These are phyloP conservation scores for Heliconius eleuchia DNA, from an alignment of 1,140 invertebrate species.

Conservation along the genomic window DNA sequence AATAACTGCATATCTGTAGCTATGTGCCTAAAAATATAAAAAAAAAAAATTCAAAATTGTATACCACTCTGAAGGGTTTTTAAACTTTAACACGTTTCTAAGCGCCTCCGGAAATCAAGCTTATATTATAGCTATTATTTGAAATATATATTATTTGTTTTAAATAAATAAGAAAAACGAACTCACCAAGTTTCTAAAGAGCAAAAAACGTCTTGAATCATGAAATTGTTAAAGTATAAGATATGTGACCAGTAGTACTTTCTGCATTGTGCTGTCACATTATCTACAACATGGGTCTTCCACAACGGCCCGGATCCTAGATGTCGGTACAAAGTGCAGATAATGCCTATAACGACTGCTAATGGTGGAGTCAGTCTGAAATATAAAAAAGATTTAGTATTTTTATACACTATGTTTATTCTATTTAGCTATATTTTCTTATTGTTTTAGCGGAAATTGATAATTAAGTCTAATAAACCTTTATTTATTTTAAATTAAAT, in stretches of 20 bases:
- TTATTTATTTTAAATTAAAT: too few relatives aligned
- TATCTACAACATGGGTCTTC: neutral
- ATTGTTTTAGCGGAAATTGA: too few relatives aligned
- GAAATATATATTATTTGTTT: too few relatives aligned
- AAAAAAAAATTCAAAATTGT: neutral
- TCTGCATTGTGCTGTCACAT: neutral
- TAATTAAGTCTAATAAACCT: too few relatives aligned
- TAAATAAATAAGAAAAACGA: neutral
- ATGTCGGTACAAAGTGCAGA: neutral
- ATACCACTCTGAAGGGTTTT: too few relatives aligned
- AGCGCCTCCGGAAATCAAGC: too few relatives aligned
- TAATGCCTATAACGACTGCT: neutral
- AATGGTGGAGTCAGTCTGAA: slow-evolving; percentile 1
- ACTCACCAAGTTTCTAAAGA: neutral
- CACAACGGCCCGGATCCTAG: neutral
- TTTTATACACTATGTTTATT: too few relatives aligned
- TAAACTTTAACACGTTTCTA: too few relatives aligned
- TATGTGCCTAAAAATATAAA: neutral
- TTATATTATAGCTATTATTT: too few relatives aligned
- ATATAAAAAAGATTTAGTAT: neutral
- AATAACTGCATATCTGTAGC: slow-evolving; percentile 5
- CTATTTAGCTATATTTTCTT: too few relatives aligned
- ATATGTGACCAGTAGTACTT: neutral
- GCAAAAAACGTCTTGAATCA: neutral
- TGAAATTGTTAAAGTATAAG: neutral